These are phyloP conservation scores for Mystacornis crossleyi DNA, from an alignment of 2,113 vertebrate species.

Conservation along the genomic window DNA sequence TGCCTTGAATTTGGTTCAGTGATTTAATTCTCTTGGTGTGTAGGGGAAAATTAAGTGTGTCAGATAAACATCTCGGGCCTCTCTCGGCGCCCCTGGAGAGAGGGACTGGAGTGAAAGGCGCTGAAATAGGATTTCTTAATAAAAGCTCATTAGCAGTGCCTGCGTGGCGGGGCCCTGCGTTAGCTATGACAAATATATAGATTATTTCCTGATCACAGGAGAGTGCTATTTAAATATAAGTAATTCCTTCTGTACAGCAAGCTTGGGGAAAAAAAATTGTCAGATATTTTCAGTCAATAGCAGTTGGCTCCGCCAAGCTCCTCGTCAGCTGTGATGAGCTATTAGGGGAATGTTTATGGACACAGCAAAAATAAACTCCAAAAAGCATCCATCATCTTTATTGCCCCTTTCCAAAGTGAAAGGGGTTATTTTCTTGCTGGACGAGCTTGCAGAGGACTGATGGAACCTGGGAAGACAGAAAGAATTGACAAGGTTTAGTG, in stretches of 20 bases:
- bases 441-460: not conserved
- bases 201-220: not conserved
- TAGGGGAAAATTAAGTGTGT: not conserved
- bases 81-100: not conserved
- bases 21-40: not conserved
- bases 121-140: not conserved
- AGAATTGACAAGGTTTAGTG: not conserved
- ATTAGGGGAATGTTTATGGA: constrained; percentile 38
- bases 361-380: not conserved
- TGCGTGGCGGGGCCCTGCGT: rapidly evolving
- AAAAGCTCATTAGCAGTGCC: not conserved
- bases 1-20: not conserved
- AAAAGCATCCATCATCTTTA: constrained; percentile 28
- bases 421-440: not conserved
- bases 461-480: not conserved
- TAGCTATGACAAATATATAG: not conserved
- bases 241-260: not conserved
- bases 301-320: constrained; percentile 31
- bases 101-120: not conserved
- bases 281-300: constrained; percentile 30
- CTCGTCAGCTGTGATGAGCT: constrained; percentile 37
- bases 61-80: not conserved
- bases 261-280: not conserved
- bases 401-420: not conserved
- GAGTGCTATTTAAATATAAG: not conserved